Conservation (phyloP, 2,888 invertebrate genomes). For the Torymus tubicola region DNA sequence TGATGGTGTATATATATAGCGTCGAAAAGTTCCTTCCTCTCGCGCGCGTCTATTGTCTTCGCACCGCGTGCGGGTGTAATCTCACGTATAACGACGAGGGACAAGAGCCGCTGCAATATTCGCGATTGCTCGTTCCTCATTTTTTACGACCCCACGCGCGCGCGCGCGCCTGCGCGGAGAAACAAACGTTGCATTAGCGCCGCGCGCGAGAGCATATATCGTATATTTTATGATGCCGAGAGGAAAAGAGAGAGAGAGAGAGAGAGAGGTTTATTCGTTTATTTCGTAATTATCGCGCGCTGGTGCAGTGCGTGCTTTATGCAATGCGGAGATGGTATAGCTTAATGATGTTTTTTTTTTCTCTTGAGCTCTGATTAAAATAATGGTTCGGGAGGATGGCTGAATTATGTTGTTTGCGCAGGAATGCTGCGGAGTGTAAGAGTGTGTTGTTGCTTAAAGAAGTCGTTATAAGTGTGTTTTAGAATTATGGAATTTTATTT, state of each 20-base stretch:
- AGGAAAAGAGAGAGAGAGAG: too few species aligned
- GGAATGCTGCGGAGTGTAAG: too few species aligned
- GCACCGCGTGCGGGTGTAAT: conserved; percentile 16
- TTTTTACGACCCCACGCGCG: conserved; percentile 26
- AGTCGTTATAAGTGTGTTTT: too few species aligned
- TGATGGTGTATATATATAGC: background rate
- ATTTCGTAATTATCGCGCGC: conserved; percentile 42
- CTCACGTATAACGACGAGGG: conserved; percentile 47
- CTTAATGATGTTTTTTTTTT: conserved; percentile 7
- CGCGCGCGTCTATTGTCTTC: conserved; percentile 31
- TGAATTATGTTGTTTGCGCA: too few species aligned
- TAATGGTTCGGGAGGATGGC: too few species aligned
- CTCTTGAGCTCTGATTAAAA: background rate
- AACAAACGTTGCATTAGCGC: conserved; percentile 51
- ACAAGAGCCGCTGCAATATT: conserved; percentile 16
- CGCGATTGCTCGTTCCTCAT: conserved; percentile 44
- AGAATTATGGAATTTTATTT: too few species aligned
- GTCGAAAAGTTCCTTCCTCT: conserved; percentile 29
- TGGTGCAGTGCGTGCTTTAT: conserved; percentile 30
- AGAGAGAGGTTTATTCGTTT: conserved; percentile 46
- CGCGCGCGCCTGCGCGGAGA: background rate
- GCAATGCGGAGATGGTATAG: background rate
- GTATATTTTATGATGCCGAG: conserved; percentile 38
- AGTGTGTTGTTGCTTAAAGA: too few species aligned
- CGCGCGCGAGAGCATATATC: conserved; percentile 15